A percentile compares a stretch with the other conserved stretches of the same genome.
Evolutionary conservation across 1,140 invertebrate genomes (phyloP).

Genomic region (Dendrolimus punctatus): DNA sequence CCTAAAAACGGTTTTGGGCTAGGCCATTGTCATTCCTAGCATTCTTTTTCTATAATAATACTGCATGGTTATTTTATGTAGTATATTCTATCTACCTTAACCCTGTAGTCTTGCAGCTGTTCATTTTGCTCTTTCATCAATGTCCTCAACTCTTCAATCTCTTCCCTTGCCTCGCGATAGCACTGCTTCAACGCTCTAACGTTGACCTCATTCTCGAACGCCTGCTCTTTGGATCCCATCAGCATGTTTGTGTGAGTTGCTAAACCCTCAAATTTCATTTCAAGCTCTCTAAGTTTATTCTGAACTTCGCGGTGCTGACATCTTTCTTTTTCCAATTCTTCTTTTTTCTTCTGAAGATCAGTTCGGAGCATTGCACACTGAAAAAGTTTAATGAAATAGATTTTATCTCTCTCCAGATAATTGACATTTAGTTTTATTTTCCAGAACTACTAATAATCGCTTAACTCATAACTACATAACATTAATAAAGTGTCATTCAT

Average conservation of each 20-base stretch:
- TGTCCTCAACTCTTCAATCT: constrained; percentile 77
- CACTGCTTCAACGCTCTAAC: constrained; percentile 75
- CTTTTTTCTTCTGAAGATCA: constrained; percentile 50
- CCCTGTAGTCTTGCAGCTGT: constrained; percentile 82
- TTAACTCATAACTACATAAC: no score
- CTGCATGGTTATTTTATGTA: no score
- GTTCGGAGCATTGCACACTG: constrained; percentile 56
- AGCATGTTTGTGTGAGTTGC: constrained; percentile 53
- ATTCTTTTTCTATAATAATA: no score
- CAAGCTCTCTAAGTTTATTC: constrained; percentile 49
- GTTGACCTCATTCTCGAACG: constrained; percentile 78
- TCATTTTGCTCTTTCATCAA: constrained; percentile 79
- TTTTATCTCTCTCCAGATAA: no score
- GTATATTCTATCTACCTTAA: constrained; percentile 69
- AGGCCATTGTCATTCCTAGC: no score
- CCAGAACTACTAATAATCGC: no score
- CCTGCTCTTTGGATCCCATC: constrained; percentile 73
- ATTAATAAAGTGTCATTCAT: no score
- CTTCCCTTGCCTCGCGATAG: constrained; percentile 77
- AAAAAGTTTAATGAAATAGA: not conserved
- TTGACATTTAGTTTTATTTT: no score
- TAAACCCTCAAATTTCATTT: constrained; percentile 59
- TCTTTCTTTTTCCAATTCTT: constrained; percentile 55
- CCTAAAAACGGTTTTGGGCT: no score
- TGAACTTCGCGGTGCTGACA: constrained; percentile 52